Percentiles rank a stretch among this genome's conserved stretches.
Evolutionary conservation across 1,140 invertebrate species (phyloP).

Genomic region (Drosophila sechellia): DNA sequence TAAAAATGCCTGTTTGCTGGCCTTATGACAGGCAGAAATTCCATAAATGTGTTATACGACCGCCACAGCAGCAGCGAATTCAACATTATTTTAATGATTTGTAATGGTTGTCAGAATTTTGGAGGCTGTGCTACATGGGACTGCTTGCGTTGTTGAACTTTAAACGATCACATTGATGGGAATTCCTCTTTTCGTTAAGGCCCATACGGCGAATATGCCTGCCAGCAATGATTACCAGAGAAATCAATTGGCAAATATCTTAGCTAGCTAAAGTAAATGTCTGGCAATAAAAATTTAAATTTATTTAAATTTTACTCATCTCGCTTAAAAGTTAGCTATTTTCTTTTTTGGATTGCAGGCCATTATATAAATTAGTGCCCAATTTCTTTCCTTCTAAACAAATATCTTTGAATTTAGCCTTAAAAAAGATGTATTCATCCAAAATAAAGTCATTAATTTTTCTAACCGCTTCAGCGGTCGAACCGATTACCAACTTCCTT

Average conservation of each 20-base stretch:
- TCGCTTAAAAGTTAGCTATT: neutral
- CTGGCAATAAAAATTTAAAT: neutral
- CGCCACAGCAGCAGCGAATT: slow-evolving; percentile 44
- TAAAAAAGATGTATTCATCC: neutral
- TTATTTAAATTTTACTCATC: neutral
- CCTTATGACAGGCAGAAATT: slow-evolving; percentile 68
- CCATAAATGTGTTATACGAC: slow-evolving; percentile 59
- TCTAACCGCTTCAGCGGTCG: slow-evolving; percentile 15
- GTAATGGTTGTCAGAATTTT: slow-evolving; percentile 68
- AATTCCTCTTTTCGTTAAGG: slow-evolving; percentile 13
- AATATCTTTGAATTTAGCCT: neutral
- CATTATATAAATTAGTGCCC: neutral
- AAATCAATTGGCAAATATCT: slow-evolving; percentile 16
- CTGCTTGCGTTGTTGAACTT: slow-evolving; percentile 24
- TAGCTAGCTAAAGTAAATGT: neutral
- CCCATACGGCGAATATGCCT: neutral
- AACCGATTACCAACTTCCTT: slow-evolving; percentile 45
- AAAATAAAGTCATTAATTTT: slow-evolving; percentile 21
- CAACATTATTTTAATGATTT: slow-evolving; percentile 68
- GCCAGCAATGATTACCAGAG: neutral
- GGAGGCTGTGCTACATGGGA: slow-evolving; percentile 46
- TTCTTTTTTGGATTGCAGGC: neutral
- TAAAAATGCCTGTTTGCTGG: slow-evolving; percentile 74
- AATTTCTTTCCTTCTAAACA: neutral
- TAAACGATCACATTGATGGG: slow-evolving; percentile 15